Conservation (phyloP, 2,797 vertebrate genomes). For the Gastrophryne carolinensis region DNA sequence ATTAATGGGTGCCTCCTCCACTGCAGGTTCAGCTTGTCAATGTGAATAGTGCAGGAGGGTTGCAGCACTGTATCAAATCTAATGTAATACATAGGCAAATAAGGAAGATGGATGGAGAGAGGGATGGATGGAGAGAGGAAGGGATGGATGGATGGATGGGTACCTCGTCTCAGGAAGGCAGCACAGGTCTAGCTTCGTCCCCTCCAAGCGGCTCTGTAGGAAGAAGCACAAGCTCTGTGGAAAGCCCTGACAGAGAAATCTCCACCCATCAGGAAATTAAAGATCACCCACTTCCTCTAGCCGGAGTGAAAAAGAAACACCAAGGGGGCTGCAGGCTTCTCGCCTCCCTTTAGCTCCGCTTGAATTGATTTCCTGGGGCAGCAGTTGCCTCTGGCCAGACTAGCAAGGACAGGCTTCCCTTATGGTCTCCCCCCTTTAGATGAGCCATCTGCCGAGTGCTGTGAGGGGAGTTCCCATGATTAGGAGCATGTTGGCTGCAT, state of each 20-base stretch:
- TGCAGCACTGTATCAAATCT: too few species aligned
- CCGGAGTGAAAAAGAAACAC: not conserved
- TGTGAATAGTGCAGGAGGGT: too few species aligned
- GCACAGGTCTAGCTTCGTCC: not conserved
- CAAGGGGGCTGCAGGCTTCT: slow-evolving; percentile 7
- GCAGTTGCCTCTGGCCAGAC: not conserved
- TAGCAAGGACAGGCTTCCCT: not conserved
- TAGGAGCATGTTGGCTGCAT: slow-evolving; percentile 16
- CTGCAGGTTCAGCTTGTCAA: too few species aligned
- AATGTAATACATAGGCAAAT: too few species aligned
- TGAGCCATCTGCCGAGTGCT: slow-evolving; percentile 29
- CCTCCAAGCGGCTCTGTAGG: slow-evolving; percentile 18
- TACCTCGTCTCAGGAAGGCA: slow-evolving; percentile 21
- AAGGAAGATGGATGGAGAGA: too few species aligned
- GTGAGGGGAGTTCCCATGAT: slow-evolving; percentile 35
- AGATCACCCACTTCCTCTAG: slow-evolving; percentile 45
- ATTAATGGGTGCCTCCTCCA: too few species aligned
- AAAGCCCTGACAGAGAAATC: slow-evolving; percentile 69
- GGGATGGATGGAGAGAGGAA: too few species aligned
- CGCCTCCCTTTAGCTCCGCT: not conserved
- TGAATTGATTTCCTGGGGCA: not conserved
- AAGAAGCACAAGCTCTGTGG: slow-evolving; percentile 26
- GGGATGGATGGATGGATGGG: not conserved
- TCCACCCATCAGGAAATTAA: slow-evolving; percentile 80
- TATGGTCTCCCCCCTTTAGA: not conserved